Evolutionary conservation across 2,113 vertebrate species (phyloP).

Genomic region (Prietella phreatophila): DNA sequence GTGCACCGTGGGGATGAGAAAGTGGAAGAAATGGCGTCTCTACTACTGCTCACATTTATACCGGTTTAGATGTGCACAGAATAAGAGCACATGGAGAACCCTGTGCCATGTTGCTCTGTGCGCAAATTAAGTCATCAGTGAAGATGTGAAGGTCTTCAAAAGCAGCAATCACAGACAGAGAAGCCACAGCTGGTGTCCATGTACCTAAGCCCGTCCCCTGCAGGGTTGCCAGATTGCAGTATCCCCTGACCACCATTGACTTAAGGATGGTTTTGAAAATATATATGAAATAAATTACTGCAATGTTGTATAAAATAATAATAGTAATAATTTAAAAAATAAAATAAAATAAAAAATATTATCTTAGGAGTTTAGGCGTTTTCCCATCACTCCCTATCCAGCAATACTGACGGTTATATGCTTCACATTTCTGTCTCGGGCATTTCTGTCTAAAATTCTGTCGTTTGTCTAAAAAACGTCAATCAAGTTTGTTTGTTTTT

Average conservation of each 20-base stretch:
- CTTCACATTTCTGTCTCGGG: background rate
- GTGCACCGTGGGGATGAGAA: constrained; percentile 67
- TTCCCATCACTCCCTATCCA: background rate
- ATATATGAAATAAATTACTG: background rate
- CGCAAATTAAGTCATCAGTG: constrained; percentile 77
- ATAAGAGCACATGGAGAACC: constrained; percentile 51
- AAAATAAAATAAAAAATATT: background rate
- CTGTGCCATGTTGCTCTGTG: constrained; percentile 51
- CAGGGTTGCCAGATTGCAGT: constrained; percentile 49
- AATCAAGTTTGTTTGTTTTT: no score
- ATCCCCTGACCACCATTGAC: no score
- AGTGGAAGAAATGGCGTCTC: constrained; percentile 62
- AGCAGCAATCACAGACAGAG: constrained; percentile 66
- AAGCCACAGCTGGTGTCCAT: constrained; percentile 72
- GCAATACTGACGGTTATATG: background rate
- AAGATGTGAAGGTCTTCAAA: constrained; percentile 56
- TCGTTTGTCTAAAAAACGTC: no score
- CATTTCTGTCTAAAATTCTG: background rate
- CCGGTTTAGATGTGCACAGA: constrained; percentile 47
- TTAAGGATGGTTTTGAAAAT: background rate
- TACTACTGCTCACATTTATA: constrained; percentile 70
- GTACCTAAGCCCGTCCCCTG: constrained; percentile 54
- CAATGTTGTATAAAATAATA: background rate
- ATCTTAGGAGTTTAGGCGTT: background rate
- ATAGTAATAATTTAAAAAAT: no score